Evolutionary conservation across 1,140 invertebrate genomes (phyloP).

Genomic region (Eumaeus atala): DNA sequence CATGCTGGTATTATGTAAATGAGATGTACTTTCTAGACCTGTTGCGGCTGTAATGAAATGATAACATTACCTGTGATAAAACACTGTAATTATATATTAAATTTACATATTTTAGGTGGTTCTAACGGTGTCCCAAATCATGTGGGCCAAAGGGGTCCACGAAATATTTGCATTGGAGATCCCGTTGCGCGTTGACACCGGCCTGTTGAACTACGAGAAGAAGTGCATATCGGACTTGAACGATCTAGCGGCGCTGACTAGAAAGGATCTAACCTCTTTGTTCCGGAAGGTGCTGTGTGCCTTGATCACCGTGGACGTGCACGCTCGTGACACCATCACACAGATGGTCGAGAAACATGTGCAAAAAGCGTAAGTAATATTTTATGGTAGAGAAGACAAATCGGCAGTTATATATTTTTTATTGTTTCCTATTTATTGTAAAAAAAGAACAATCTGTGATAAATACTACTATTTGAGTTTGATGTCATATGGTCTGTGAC

Average conservation of each 20-base stretch:
- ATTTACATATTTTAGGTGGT: constrained; percentile 64
- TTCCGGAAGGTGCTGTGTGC: constrained; percentile 85
- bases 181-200: constrained; percentile 58
- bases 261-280: constrained; percentile 80
- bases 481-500: too few species aligned
- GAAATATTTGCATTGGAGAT: constrained; percentile 77
- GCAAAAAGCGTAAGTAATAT: constrained; percentile 74
- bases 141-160: constrained; percentile 88
- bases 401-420: too few species aligned
- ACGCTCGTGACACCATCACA: constrained; percentile 87
- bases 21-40: too few species aligned
- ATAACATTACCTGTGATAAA: too few species aligned
- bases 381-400: too few species aligned
- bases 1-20: too few species aligned
- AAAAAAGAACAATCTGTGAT: too few species aligned
- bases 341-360: constrained; percentile 81
- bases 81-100: neutral
- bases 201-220: constrained; percentile 80
- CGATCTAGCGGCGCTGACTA: constrained; percentile 84
- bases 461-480: too few species aligned
- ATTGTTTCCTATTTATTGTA: too few species aligned
- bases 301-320: constrained; percentile 91
- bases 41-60: too few species aligned
- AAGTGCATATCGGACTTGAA: constrained; percentile 84
- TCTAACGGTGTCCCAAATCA: constrained; percentile 88